phyloP scores from a whole-genome alignment of 2,113 vertebrate species.

The Edolisoma coerulescens region DNA sequence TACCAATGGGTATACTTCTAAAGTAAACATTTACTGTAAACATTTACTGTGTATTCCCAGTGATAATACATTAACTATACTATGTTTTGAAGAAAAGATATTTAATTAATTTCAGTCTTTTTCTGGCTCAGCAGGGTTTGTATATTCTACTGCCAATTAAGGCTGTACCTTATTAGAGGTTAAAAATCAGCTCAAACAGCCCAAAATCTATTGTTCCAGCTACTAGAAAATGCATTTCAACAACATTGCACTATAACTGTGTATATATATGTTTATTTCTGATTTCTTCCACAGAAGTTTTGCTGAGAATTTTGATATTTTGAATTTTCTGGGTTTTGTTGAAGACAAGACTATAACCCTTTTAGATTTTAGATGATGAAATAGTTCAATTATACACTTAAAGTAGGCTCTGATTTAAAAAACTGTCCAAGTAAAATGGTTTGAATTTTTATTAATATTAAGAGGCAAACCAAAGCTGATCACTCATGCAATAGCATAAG shows the following conservation, averaged over 20 bases:
- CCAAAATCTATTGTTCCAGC: neutral
- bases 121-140: neutral
- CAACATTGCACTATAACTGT: neutral
- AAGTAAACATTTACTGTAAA: neutral
- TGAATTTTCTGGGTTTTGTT: neutral
- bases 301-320: neutral
- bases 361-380: neutral
- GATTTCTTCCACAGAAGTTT: neutral
- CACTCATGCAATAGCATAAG: fast-evolving
- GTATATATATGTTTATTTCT: neutral
- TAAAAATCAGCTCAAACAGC: neutral
- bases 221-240: neutral
- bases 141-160: neutral
- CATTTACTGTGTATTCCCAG: neutral
- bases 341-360: neutral
- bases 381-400: neutral
- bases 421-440: neutral
- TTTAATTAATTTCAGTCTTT: neutral
- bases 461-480: neutral
- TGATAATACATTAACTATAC: neutral
- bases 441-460: neutral
- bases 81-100: neutral
- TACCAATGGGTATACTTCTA: neutral
- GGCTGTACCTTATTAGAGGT: neutral
- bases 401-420: neutral